Conservation (phyloP, 1,140 invertebrate genomes). For the Oncopodura yosiiana region DNA sequence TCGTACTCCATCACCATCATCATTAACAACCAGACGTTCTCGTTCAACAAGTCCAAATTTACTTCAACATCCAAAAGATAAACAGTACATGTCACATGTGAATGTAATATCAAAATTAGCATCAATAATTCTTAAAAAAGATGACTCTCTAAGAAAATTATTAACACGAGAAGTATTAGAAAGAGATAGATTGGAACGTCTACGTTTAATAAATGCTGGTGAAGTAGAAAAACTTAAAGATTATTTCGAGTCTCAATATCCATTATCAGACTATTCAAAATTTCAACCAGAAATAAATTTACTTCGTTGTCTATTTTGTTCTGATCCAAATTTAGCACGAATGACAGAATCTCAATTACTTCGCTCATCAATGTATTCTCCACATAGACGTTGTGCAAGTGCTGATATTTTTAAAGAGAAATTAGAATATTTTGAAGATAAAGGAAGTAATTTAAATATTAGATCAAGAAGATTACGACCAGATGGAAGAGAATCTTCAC, state of each 20-base stretch:
- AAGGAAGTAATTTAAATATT: too few relatives aligned
- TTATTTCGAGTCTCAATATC: conserved; percentile 24
- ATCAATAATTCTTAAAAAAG: conserved; percentile 46
- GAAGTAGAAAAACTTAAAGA: conserved; percentile 32
- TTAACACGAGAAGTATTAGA: conserved; percentile 25
- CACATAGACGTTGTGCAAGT: conserved; percentile 48
- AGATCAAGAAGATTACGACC: conserved; percentile 50
- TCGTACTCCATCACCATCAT: conserved; percentile 4
- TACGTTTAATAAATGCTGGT: conserved; percentile 19
- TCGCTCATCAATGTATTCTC: background rate
- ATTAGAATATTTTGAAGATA: conserved; percentile 50
- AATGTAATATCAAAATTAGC: conserved; percentile 77
- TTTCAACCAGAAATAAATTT: conserved; percentile 24
- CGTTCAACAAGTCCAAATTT: conserved; percentile 22
- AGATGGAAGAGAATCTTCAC: conserved; percentile 33
- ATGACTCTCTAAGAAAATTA: conserved; percentile 23
- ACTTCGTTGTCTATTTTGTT: conserved; percentile 31
- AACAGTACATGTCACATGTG: conserved; percentile 73
- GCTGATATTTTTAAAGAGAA: conserved; percentile 57
- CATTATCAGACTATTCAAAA: conserved; percentile 2
- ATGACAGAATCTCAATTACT: conserved; percentile 24
- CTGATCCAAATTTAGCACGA: conserved; percentile 29
- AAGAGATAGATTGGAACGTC: conserved; percentile 25
- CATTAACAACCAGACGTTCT: conserved; percentile 5
- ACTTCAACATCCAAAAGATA: conserved; percentile 42